These are phyloP conservation scores for Spatulosminthurus flaviceps DNA, from an alignment of 2,888 invertebrate genomes.

Conservation along the genomic window DNA sequence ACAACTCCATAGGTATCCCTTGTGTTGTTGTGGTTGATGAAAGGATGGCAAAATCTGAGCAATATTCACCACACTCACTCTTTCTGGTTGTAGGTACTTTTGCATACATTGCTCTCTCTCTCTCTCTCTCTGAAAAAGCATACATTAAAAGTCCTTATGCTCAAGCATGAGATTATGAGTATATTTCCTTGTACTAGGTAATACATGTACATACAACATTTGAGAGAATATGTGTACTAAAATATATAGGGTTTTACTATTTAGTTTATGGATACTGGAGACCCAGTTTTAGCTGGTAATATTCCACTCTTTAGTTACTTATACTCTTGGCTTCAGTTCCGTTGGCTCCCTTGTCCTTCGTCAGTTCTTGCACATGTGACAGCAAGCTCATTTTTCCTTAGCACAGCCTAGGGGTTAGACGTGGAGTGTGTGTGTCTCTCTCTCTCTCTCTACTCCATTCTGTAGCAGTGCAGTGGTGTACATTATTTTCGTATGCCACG, in stretches of 20 bases:
- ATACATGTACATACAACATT: not conserved
- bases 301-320: conserved; percentile 36
- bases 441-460: no score
- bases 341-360: conserved; percentile 31
- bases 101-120: no score
- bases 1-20: not conserved
- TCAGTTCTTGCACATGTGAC: conserved; percentile 22
- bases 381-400: conserved; percentile 41
- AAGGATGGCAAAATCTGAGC: not conserved
- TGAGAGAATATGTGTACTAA: not conserved
- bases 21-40: conserved; percentile 14
- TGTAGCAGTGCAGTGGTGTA: not conserved
- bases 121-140: no score
- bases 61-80: not conserved
- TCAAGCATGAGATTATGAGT: no score
- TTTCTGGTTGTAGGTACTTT: not conserved
- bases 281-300: conserved; percentile 46
- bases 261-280: conserved; percentile 7
- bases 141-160: not conserved
- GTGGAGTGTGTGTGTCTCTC: conserved; percentile 25
- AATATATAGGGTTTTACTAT: not conserved
- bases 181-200: no score
- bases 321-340: not conserved
- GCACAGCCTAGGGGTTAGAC: conserved; percentile 45
- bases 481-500: not conserved